Conservation (phyloP, 2,113 vertebrate genomes). For the Coryphaenoides rupestris region DNA sequence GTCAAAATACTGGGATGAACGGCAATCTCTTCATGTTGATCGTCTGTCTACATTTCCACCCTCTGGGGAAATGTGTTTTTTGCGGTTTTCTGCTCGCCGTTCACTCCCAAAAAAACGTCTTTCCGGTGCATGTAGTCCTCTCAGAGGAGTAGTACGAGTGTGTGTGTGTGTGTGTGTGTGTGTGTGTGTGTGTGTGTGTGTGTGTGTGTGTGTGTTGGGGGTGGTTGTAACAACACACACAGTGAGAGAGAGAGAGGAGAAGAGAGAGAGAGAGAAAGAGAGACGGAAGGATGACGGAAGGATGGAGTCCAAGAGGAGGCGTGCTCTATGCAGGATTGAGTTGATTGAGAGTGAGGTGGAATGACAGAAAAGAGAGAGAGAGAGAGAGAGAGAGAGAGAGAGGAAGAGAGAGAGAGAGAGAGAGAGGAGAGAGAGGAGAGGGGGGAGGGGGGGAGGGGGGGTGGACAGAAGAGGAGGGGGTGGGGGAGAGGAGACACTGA, state of each 20-base stretch:
- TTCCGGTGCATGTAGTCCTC: background rate
- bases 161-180: too few relatives aligned
- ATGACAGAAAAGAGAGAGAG: slow-evolving; percentile 9
- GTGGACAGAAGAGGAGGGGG: background rate
- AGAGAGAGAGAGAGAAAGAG: background rate
- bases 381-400: slow-evolving; percentile 57
- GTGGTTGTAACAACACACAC: too few relatives aligned
- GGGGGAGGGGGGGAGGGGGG: background rate
- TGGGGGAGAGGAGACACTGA: background rate
- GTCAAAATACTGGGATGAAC: too few relatives aligned
- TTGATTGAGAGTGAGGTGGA: background rate
- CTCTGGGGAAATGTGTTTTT: background rate
- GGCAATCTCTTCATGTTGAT: too few relatives aligned
- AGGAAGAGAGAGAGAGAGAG: background rate
- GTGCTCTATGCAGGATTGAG: slow-evolving; percentile 48
- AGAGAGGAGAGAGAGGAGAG: background rate
- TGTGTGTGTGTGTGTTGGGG: background rate
- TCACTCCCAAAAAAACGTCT: background rate
- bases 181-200: background rate
- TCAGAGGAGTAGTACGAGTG: background rate
- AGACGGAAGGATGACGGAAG: background rate
- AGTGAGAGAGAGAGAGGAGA: background rate
- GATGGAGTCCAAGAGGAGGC: slow-evolving; percentile 21
- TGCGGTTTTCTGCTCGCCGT: background rate
- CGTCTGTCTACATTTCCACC: too few relatives aligned